phyloP scores from a whole-genome alignment of 2,888 invertebrate genomes.

The Tetanocera ferruginea region DNA sequence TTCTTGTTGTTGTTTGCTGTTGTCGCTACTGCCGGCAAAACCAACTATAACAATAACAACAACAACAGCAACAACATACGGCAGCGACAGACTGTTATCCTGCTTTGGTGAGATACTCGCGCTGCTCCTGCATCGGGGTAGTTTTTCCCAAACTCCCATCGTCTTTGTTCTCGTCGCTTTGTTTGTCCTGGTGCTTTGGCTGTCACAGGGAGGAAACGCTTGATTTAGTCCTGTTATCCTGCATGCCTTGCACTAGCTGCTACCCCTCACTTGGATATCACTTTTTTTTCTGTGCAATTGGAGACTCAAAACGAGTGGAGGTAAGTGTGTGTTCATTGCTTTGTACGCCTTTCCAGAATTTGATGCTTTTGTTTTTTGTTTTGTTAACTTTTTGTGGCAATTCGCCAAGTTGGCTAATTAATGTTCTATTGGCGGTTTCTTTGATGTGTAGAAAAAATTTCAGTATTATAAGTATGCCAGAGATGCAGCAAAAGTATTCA shows the following conservation, averaged over 20 bases:
- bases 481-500: too few species aligned
- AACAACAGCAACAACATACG: neutral
- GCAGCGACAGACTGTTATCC: neutral
- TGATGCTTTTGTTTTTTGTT: neutral
- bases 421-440: neutral
- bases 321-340: conserved; percentile 6
- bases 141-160: conserved; percentile 1
- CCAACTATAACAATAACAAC: neutral
- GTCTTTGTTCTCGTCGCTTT: neutral
- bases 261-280: neutral
- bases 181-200: neutral
- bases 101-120: neutral
- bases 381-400: neutral
- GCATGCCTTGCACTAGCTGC: neutral
- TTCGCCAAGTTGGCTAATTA: conserved; percentile 9
- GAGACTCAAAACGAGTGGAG: conserved; percentile 7
- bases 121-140: neutral
- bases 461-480: too few species aligned
- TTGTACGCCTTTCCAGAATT: neutral
- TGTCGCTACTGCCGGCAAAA: neutral
- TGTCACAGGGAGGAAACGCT: conserved; percentile 23
- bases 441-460: neutral
- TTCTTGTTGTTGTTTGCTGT: neutral
- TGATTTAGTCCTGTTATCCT: conserved; percentile 19
- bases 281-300: conserved; percentile 17